Evolutionary conservation across 1,140 invertebrate species (phyloP), one percentile per base, ranked within the genome.

Genomic region (Euschistus heros): DNA sequence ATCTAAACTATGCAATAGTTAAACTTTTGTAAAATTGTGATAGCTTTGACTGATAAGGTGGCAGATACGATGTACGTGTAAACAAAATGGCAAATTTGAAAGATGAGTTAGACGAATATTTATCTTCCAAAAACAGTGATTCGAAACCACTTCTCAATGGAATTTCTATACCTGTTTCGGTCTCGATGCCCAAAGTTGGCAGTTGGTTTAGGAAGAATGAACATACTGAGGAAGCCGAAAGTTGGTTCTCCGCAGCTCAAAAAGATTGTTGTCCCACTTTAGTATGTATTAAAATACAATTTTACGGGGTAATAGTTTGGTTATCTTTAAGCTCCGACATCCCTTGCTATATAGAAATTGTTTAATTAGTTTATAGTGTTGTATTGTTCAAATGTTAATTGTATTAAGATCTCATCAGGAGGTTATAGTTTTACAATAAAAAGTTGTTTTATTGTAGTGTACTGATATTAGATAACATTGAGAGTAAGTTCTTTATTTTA

Each of bases 71-170:
- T 37, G 8, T 37, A 59, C 17, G 22, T 22, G 17, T 59, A n/a
- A 59, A 27, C 24, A 44, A 62, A 77, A 90, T 90, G 87, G 84
- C 83, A n/a, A 86, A 83, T 75, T 77, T 91, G 30, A 90, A 90
- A 72, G 84, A 87, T 69, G 87, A 90, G 72, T 76, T 90, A 65
- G 88, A 88, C 69, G 84, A 90, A 71, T 91, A 91, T 79, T 79
- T 90, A 66, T 80, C 70, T 80, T 79, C 70, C 82, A 87, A 78
- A 86, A 86, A 74, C 20, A 61, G 76, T 77, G 63, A 79, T 75
- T 72, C 76, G 70, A 75, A 78, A 65, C 75, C 74, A 5, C 77
- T 86, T 71, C 85, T 82, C 67, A 85, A 86, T 75, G 77, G 86
- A 50, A 78, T 80, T 70, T 76, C 87, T 70, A 84, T 85, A 59